Base-by-base conservation (phyloP, 2,113 vertebrate genomes). In the Ceuthmochares aereus region DNA sequence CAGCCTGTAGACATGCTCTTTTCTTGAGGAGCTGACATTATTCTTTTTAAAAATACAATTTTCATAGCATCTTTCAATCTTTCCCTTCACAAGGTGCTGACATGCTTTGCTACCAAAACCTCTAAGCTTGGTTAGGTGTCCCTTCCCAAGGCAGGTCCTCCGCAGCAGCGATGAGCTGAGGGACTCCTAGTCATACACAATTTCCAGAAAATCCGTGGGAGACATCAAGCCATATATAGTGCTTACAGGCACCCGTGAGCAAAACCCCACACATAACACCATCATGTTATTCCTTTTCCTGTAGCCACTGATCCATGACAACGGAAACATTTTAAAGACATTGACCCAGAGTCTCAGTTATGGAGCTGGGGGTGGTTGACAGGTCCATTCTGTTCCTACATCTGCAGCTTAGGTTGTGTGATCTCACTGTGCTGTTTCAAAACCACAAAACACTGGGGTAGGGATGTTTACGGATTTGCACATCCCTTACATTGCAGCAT, bases 221-320 rank as follows among this genome's bases (percentile, higher is more conserved):
- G 32, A 5, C 12, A 7, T 49, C 16, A 6, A 58, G 13, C 32
- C 36, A 20, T 11, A 6, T 2, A 4, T 6, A n/a, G 56, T 9
- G 3, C 81, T 81, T 52, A 25, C 4, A 67, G 32, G 54, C 23
- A 1, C 34, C 14, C 2, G 4, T 5, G 27, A 92, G 60, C 49
- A 83, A 87, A 90, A 25, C 29, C 60, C 36, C 49, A 12, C 26
- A 3, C 16, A 0, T 1, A 29, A 23, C 12, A 12, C 10, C 23
- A 3, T 7, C 3, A 0, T 7, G 27, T 7, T 75, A 19, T 3
- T 43, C 15, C 64, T 70, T 56, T 37, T 64, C 47, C 68, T 1
- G 0, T 2, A 32, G 64, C 47, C 29, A 0, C n/a, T 12, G 43
- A 12, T 22, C 69, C 25, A 1, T 6, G 36, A 12, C 1, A 0